Base-by-base conservation (phyloP, 2,888 invertebrate genomes). In the Platycheirus rosarum region DNA sequence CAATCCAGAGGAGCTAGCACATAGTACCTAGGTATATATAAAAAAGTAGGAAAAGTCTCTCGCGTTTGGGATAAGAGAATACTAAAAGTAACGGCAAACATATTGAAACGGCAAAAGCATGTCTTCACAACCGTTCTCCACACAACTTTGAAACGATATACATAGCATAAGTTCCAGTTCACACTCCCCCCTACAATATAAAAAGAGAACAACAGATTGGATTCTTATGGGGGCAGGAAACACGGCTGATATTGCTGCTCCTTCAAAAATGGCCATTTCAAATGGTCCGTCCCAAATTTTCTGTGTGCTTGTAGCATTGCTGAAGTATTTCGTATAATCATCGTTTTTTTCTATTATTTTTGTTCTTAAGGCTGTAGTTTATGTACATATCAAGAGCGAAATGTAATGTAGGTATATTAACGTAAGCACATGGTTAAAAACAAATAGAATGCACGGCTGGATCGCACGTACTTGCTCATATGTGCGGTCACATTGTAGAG, bases 71-170 rank as follows among this genome's bases (percentile, higher is more conserved):
- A 37, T 53, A 53, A 53, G 46, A 46, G 40, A 53, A 42, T 57
- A 68, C 37, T 16, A 49, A 57, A 46, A 29, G 46, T 55, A 62
- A 62, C 35, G 57, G 57, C 16, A 42, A 26, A 49, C 37, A 23
- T 29, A 35, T 46, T 23, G 37, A 57, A 57, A 51, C 37, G 46
- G 62, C 48, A 62, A 55, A 62, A 53, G 76, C 70, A 70, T 76
- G 76, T 76, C 69, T 76, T 76, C 62, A 76, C 75, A 76, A 16
- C 53, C 60, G 63, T 70, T 62, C 70, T 70, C 62, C 46, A 32
- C 8, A 40, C 35, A 35, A 69, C 62, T 76, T 70, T 62, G 62
- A 76, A 51, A 46, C 42, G 29, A 32, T 66, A 53, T 51, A 29
- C 20, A 75, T 23, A 62, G 60, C 18, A 6, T 37, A 26, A 16